Conservation (phyloP, 2,888 invertebrate genomes). For the Xanthostigma xanthostigma region DNA sequence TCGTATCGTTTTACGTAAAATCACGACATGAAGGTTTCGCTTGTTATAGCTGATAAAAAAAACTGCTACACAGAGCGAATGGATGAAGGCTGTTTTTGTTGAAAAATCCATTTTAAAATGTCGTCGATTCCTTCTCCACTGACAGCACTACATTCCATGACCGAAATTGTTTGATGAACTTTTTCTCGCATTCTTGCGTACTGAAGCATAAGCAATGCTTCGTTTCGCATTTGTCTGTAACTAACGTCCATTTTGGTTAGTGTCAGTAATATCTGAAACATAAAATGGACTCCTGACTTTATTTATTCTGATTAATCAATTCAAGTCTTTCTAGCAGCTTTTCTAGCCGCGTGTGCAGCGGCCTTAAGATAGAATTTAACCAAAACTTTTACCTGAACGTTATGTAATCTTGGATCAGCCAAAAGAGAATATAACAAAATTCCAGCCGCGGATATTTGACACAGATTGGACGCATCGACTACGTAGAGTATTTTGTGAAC, state of each 20-base stretch:
- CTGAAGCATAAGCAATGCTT: constrained; percentile 70
- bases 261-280: constrained; percentile 47
- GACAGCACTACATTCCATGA: constrained; percentile 62
- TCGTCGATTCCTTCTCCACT: constrained; percentile 53
- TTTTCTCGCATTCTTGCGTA: constrained; percentile 53
- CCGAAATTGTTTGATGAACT: constrained; percentile 46
- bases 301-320: too few relatives aligned
- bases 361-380: too few relatives aligned
- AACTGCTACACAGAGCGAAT: too few relatives aligned
- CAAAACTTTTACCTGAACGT: constrained; percentile 41
- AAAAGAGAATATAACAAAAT: constrained; percentile 64
- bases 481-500: constrained; percentile 59
- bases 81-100: background rate
- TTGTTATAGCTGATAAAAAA: too few relatives aligned
- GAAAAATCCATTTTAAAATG: constrained; percentile 43
- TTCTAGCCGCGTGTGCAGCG: too few relatives aligned
- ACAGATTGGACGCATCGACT: constrained; percentile 70
- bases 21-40: too few relatives aligned
- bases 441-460: constrained; percentile 73
- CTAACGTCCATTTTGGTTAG: constrained; percentile 75
- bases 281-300: constrained; percentile 3
- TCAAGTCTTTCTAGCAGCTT: too few relatives aligned
- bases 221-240: constrained; percentile 75
- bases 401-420: constrained; percentile 52
- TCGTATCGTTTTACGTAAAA: too few relatives aligned